A percentile compares a stretch with the other conserved stretches of the same genome.
These are phyloP conservation scores for Reticulitermes speratus DNA, from an alignment of 1,140 invertebrate genomes.

Conservation along the genomic window DNA sequence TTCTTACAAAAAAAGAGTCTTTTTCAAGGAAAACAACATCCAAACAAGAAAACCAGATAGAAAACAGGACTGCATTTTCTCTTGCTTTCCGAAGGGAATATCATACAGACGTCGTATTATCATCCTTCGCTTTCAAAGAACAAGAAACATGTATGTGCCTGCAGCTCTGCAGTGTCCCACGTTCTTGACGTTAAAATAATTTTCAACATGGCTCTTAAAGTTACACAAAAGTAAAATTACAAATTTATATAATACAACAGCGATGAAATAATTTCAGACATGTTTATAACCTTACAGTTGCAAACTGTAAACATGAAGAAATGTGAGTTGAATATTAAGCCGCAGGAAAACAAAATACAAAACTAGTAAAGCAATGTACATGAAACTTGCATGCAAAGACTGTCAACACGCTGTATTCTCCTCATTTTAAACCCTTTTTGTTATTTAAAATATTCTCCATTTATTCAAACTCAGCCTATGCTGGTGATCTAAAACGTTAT, in stretches of 20 bases:
- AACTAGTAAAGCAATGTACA: not conserved
- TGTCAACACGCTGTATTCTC: too few relatives aligned
- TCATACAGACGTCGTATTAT: not conserved
- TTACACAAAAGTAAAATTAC: not conserved
- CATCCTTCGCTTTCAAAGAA: not conserved
- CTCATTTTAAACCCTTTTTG: too few relatives aligned
- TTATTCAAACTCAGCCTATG: too few relatives aligned
- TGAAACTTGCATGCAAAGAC: too few relatives aligned
- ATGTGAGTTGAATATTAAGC: not conserved
- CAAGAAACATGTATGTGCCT: not conserved
- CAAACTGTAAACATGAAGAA: not conserved
- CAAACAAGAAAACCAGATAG: not conserved
- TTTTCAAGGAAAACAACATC: not conserved
- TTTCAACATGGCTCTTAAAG: not conserved
- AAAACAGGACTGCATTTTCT: not conserved
- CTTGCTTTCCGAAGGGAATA: not conserved
- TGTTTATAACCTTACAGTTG: not conserved
- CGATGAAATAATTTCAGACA: not conserved
- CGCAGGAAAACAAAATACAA: not conserved
- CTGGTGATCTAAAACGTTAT: too few relatives aligned
- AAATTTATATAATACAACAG: not conserved
- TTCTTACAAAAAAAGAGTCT: not conserved
- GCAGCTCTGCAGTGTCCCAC: not conserved
- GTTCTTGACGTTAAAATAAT: not conserved
- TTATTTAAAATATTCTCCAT: too few relatives aligned